A percentile compares a stretch with the other conserved stretches of the same genome.
Evolutionary conservation across 2,113 vertebrate genomes (phyloP).

Genomic region (Penelope pileata): DNA sequence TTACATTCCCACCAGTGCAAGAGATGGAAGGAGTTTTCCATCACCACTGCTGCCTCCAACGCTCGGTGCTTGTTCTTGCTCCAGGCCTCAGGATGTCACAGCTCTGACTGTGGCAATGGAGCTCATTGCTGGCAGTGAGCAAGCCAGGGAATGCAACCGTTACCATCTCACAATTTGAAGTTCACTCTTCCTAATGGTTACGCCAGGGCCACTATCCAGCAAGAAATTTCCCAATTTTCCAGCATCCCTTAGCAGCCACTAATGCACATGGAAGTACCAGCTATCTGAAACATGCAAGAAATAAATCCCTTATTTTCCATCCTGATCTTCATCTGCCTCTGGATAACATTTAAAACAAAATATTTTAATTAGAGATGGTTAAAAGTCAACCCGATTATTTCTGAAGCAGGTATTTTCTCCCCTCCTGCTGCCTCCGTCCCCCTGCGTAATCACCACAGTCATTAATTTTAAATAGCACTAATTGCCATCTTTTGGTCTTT

Average conservation of each 20-base stretch:
- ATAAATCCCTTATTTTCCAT: not conserved
- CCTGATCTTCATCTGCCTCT: not conserved
- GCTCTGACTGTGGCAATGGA: accelerated
- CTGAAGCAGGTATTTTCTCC: not conserved
- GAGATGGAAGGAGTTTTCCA: accelerated
- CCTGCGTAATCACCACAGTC: not conserved
- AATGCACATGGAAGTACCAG: not conserved
- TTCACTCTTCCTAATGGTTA: not conserved
- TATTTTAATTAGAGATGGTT: not conserved
- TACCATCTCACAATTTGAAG: not conserved
- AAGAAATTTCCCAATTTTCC: not conserved
- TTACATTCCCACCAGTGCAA: not conserved
- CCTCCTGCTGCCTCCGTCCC: not conserved
- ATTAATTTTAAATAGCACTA: not conserved
- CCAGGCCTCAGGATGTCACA: not conserved
- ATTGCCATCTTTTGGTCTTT: not conserved
- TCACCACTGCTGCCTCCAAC: not conserved
- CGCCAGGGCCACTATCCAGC: not conserved
- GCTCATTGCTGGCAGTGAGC: accelerated
- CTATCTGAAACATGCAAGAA: not conserved
- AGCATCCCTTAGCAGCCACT: not conserved
- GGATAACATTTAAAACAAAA: not conserved
- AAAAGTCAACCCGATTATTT: not conserved
- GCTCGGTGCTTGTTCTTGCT: not conserved
- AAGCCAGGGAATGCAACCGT: not conserved